Evolutionary conservation across 2,888 invertebrate species (phyloP), one percentile per base, ranked within the genome.

Genomic region (Chaetogeoica ovagalla): DNA sequence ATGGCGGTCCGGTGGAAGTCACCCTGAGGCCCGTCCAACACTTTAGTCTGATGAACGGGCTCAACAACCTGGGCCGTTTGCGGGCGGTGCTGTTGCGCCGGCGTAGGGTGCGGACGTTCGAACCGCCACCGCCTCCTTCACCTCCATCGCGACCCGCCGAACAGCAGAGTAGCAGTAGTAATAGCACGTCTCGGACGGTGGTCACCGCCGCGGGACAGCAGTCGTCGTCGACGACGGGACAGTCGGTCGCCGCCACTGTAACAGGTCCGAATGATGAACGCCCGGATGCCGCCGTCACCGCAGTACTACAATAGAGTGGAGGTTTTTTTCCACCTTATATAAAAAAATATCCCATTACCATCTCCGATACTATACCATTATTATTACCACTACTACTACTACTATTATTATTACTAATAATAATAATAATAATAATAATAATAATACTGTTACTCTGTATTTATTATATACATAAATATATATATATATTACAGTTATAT

Each of bases 1-100:
- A 82, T 85, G 65, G 15, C 82, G 77, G 39, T 81, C 82, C 66
- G 81, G 74, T 43, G n/a, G 70, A 63, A 21, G 43, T 70, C 17
- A 63, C 77, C 39, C 17, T 79, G 70, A 19, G 48, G 15, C 48
- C 69, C 69, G 23, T 70, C 1, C 37, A 71, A 19, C 48, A 79
- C 15, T 70, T 70, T 43, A 79, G 55, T n/a, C 9, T 79, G 19
- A 71, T 71, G 71, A 79, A 60, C 43, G 79, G 79, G n/a, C 63
- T 79, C 55, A 63, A 79, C 57, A 71, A 71, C 43, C 30, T 79
- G 39, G 79, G 71, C 13, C 79, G 79, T 63, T 39, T 79, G 39
- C 79, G 79, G 8, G 37, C 63, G 2, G 63, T 71, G 15, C 8
- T 71, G 30, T 43, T 71, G 57, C 70, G 79, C 19, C 48, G 79